Evolutionary conservation across 2,113 vertebrate genomes (phyloP).

Genomic region (Beaufortia kweichowensis): DNA sequence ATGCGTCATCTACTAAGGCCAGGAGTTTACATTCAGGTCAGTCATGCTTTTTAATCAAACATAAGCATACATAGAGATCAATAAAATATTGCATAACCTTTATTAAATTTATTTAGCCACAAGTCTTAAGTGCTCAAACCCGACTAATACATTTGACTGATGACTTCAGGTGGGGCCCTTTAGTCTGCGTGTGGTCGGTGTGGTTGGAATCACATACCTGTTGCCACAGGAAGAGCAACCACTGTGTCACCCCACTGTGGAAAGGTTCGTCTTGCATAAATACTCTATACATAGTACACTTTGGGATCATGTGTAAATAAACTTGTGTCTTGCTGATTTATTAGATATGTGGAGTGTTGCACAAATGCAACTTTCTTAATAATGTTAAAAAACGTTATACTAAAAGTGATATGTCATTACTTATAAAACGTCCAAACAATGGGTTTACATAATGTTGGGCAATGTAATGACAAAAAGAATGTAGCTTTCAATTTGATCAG

Average conservation of each 20-base stretch:
- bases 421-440: too few species aligned
- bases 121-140: too few species aligned
- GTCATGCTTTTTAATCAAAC: slow-evolving; percentile 7
- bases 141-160: not conserved
- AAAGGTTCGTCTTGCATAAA: slow-evolving; percentile 78
- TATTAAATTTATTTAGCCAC: not conserved
- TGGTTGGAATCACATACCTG: slow-evolving; percentile 96
- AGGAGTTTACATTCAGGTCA: slow-evolving; percentile 91
- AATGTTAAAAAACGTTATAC: too few species aligned
- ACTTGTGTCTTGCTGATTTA: too few species aligned
- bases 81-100: not conserved
- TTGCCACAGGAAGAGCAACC: slow-evolving; percentile 95
- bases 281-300: not conserved
- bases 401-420: too few species aligned
- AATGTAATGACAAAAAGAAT: not conserved
- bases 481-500: not conserved
- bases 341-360: too few species aligned
- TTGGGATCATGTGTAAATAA: not conserved
- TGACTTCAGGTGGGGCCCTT: slow-evolving; percentile 87
- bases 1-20: slow-evolving; percentile 95
- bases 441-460: too few species aligned
- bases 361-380: too few species aligned
- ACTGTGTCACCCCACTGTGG: slow-evolving; percentile 92
- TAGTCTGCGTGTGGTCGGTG: slow-evolving; percentile 93
- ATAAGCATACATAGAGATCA: too few species aligned